Base-by-base conservation (phyloP, 1,140 invertebrate genomes). In the Psilanteris sp. region DNA sequence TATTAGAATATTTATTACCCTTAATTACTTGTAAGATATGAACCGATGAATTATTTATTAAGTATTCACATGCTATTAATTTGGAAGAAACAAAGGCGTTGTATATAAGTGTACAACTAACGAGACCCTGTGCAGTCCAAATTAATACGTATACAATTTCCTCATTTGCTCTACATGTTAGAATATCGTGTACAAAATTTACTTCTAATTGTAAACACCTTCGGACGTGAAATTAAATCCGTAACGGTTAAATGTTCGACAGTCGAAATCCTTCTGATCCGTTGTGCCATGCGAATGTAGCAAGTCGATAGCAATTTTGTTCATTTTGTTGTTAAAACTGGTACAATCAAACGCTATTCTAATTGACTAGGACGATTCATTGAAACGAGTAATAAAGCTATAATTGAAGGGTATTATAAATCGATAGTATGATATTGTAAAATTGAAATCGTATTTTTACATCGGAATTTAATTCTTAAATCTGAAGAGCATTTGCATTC, bases 361-460 rank as follows among this genome's bases (percentile, higher is more conserved):
- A n/a, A n/a, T n/a, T n/a, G n/a, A n/a, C n/a, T n/a, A n/a, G n/a
- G n/a, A n/a, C n/a, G n/a, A n/a, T n/a, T n/a, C n/a, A n/a, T n/a
- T n/a, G n/a, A n/a, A n/a, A n/a, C n/a, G n/a, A n/a, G n/a, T n/a
- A n/a, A n/a, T n/a, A n/a, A n/a, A n/a, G n/a, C n/a, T n/a, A n/a
- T n/a, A n/a, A n/a, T n/a, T n/a, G n/a, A n/a, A n/a, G n/a, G n/a
- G n/a, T n/a, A n/a, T n/a, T n/a, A n/a, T n/a, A n/a, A n/a, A n/a
- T n/a, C n/a, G n/a, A n/a, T n/a, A n/a, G n/a, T n/a, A n/a, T n/a
- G n/a, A n/a, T n/a, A 14, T 62, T 62, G 8, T 29, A 41, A 70
- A 70, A 59, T 36, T 7, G 0, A 59, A 71, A 6, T 54, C 11
- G 31, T 61, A 61, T 71, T 71, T 57, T 61, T 61, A 61, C 55